A percentile compares a stretch with the other conserved stretches of the same genome.
phyloP scores from a whole-genome alignment of 2,888 invertebrate species.

The Graphium colonna region DNA sequence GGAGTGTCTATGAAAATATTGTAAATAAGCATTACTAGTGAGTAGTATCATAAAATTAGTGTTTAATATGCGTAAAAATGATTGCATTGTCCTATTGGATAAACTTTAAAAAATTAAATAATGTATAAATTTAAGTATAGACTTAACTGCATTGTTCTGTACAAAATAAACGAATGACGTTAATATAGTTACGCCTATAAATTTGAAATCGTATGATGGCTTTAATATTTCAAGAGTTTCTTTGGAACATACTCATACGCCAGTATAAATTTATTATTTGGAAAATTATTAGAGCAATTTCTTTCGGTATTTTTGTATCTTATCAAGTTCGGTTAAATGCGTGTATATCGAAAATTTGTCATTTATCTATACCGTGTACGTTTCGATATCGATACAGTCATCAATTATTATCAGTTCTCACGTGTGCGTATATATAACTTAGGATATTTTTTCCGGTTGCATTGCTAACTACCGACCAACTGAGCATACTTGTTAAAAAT shows the following conservation, averaged over 20 bases:
- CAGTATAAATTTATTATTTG: not conserved
- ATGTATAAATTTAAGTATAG: too few species aligned
- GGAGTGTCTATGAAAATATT: too few species aligned
- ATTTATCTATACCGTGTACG: slow-evolving; percentile 14
- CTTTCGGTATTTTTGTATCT: slow-evolving; percentile 10
- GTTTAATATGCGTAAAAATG: too few species aligned
- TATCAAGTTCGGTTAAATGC: not conserved
- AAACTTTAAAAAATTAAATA: too few species aligned
- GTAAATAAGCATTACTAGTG: too few species aligned
- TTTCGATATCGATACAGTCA: slow-evolving; percentile 40
- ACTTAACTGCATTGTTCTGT: too few species aligned
- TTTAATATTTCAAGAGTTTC: too few species aligned
- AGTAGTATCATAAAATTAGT: too few species aligned
- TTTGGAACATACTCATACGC: not conserved
- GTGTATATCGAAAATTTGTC: not conserved
- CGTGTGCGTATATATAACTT: slow-evolving; percentile 29
- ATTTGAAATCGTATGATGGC: too few species aligned
- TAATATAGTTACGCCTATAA: too few species aligned
- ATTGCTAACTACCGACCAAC: not conserved
- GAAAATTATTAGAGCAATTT: not conserved
- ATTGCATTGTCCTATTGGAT: too few species aligned
- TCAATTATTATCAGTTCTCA: slow-evolving; percentile 30
- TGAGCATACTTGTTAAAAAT: slow-evolving; percentile 28
- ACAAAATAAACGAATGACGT: too few species aligned
- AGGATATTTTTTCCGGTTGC: slow-evolving; percentile 3